Evolutionary conservation across 1,140 invertebrate genomes (phyloP).

Genomic region (Orchestia grillus): DNA sequence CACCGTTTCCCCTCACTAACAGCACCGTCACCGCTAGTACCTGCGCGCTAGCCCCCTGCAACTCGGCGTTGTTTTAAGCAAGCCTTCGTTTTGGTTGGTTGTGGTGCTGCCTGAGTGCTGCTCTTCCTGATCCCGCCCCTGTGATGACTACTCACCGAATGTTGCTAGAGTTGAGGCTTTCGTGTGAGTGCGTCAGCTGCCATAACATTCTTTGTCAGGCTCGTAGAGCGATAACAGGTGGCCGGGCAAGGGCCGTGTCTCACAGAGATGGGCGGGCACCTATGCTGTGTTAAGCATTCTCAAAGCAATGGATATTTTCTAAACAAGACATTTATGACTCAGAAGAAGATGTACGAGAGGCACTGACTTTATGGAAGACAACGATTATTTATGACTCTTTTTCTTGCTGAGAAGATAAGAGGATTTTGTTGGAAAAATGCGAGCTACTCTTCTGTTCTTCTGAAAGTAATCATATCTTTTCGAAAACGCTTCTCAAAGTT

Average conservation of each 20-base stretch:
- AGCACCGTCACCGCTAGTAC: not conserved
- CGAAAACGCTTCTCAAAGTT: not conserved
- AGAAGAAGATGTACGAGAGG: not conserved
- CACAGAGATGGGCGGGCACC: not conserved
- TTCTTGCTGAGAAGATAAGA: not conserved
- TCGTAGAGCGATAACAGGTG: slow-evolving; percentile 1
- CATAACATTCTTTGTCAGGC: slow-evolving; percentile 42
- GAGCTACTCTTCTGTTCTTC: not conserved
- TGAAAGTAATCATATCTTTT: not conserved
- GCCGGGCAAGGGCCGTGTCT: not conserved
- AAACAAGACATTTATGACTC: not conserved
- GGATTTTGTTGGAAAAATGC: not conserved
- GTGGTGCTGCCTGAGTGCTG: not conserved
- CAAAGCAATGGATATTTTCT: not conserved
- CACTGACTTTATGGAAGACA: not conserved
- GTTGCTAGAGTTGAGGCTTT: slow-evolving; percentile 7
- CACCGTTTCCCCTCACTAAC: not conserved
- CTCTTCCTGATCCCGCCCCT: not conserved
- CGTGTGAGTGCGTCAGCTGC: slow-evolving; percentile 14
- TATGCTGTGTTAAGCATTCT: not conserved
- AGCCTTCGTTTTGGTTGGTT: not conserved
- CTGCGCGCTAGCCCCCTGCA: not conserved
- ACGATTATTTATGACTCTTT: not conserved
- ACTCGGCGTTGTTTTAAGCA: not conserved
- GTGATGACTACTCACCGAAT: slow-evolving; percentile 1